Evolutionary conservation across 2,797 vertebrate genomes (phyloP).

Genomic region (Diceros bicornis): DNA sequence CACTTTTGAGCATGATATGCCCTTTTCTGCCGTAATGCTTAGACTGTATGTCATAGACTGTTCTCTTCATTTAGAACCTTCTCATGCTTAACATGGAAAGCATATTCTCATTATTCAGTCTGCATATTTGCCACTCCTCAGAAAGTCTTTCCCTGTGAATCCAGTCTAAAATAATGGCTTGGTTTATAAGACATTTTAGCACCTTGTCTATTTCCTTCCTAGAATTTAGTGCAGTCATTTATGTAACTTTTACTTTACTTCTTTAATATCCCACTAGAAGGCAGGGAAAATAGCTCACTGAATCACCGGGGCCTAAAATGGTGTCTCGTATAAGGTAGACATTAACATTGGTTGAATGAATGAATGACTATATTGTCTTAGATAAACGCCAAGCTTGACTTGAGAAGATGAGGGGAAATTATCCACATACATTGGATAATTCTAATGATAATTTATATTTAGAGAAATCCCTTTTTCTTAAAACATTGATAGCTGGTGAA

Average conservation of each 20-base stretch:
- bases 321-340: neutral
- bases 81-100: neutral
- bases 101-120: neutral
- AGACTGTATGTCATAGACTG: neutral
- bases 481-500: neutral
- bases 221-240: conserved; percentile 8
- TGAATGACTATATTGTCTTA: neutral
- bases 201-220: neutral
- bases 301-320: neutral
- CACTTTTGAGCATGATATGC: neutral
- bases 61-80: neutral
- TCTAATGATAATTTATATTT: conserved; percentile 2
- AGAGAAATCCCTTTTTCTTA: neutral
- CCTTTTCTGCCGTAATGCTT: neutral
- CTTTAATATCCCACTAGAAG: conserved; percentile 2
- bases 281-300: neutral
- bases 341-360: neutral
- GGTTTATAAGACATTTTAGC: neutral
- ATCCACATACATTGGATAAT: neutral
- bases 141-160: neutral
- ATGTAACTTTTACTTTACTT: conserved; percentile 32
- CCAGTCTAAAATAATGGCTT: neutral
- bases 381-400: neutral
- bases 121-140: neutral
- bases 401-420: neutral